Percentiles rank a stretch among this genome's conserved stretches.
Evolutionary conservation across 2,797 vertebrate genomes (phyloP).

Genomic region (Cyprinodon diabolis): DNA sequence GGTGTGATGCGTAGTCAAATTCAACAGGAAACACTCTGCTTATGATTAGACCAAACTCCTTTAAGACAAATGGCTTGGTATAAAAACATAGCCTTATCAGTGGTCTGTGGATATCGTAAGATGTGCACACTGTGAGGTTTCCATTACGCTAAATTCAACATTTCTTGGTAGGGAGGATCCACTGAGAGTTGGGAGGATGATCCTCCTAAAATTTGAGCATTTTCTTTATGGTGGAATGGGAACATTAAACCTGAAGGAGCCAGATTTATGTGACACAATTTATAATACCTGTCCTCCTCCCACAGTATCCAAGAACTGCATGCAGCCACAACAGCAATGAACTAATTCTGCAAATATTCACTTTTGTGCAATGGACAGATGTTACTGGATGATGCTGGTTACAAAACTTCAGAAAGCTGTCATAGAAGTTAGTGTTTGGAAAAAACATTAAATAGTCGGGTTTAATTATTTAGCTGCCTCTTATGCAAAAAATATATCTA

Average conservation of each 20-base stretch:
- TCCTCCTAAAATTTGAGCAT: constrained; percentile 25
- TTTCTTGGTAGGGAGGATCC: constrained; percentile 18
- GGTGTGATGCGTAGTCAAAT: too few relatives aligned
- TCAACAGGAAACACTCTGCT: too few relatives aligned
- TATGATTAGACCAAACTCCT: too few relatives aligned
- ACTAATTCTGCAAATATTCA: constrained; percentile 18
- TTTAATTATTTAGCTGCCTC: background rate
- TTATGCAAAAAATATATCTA: background rate
- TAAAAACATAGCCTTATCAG: background rate
- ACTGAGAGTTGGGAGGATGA: constrained; percentile 18
- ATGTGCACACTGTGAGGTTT: constrained; percentile 5
- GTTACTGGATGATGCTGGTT: background rate
- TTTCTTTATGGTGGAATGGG: constrained; percentile 28
- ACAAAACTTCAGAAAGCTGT: background rate
- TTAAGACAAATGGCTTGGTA: too few relatives aligned
- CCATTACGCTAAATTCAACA: constrained; percentile 28
- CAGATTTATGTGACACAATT: constrained; percentile 19
- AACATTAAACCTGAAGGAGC: constrained; percentile 19
- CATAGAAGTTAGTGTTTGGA: background rate
- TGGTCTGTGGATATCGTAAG: constrained; percentile 9
- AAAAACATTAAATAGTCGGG: background rate
- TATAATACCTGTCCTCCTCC: constrained; percentile 37
- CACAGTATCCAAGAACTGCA: constrained; percentile 13
- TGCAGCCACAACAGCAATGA: constrained; percentile 22
- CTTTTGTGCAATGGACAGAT: background rate